phyloP scores from a whole-genome alignment of 35 echinoderm and acorn worm genomes.

The Lytechinus variegatus region DNA sequence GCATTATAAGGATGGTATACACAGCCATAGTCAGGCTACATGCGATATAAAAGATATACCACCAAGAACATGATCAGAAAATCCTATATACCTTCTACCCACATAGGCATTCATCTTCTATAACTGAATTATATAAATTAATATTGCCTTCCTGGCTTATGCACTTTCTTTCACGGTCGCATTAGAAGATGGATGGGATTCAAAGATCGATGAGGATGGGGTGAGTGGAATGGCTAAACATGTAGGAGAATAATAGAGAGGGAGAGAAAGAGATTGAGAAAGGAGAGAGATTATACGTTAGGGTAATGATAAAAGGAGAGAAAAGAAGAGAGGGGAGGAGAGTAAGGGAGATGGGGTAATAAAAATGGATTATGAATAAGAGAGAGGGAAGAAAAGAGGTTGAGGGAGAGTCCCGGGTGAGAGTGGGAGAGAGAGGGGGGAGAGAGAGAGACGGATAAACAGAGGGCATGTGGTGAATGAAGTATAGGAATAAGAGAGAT shows the following conservation, averaged over 20 bases:
- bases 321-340: not conserved
- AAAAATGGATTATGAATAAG: not conserved
- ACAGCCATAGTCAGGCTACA: not conserved
- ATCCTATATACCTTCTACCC: not conserved
- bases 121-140: conserved; percentile 57
- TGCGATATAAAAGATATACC: not conserved
- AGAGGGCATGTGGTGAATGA: too few species aligned
- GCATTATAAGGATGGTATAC: not conserved
- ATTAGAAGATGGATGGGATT: conserved; percentile 30
- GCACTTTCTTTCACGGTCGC: conserved; percentile 22
- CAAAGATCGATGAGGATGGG: not conserved
- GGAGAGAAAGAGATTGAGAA: not conserved
- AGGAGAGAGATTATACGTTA: not conserved
- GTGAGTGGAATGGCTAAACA: not conserved
- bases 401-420: not conserved
- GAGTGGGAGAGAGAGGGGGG: not conserved
- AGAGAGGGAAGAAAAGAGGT: not conserved
- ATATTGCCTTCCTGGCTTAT: conserved; percentile 52
- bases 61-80: not conserved
- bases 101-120: conserved; percentile 39
- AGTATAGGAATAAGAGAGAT: not conserved
- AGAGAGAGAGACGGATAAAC: not conserved
- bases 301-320: not conserved
- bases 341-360: not conserved
- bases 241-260: not conserved